phyloP scores from a whole-genome alignment of 2,888 invertebrate genomes.

The Nephrotoma guestfalica region DNA sequence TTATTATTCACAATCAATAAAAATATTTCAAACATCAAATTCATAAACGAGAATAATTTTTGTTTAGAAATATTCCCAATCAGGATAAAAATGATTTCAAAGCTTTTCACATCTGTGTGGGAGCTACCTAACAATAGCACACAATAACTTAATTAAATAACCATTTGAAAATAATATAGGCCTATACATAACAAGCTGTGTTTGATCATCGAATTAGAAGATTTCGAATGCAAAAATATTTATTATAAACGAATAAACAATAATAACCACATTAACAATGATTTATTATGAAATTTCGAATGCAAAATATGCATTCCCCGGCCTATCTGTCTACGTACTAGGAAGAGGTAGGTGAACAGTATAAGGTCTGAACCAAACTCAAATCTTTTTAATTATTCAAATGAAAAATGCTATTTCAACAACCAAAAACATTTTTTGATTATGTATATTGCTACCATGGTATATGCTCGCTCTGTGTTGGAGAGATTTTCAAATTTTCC shows the following conservation, averaged over 20 bases:
- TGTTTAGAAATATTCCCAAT: neutral
- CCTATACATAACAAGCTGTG: neutral
- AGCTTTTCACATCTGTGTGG: neutral
- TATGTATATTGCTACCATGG: too few relatives aligned
- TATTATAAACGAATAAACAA: neutral
- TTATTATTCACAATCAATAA: neutral
- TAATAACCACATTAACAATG: neutral
- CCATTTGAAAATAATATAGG: neutral
- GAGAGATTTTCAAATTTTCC: neutral
- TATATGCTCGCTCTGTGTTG: neutral
- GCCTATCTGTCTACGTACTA: too few relatives aligned
- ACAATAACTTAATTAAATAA: neutral
- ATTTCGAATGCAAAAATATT: neutral
- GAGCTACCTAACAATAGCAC: too few relatives aligned
- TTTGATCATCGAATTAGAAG: neutral
- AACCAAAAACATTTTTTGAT: neutral
- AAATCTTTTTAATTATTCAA: neutral
- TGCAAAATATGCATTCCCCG: too few relatives aligned
- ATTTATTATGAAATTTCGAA: too few relatives aligned
- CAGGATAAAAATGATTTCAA: neutral
- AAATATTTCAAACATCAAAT: neutral
- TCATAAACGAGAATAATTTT: neutral
- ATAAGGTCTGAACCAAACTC: neutral
- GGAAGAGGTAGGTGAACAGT: neutral
- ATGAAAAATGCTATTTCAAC: neutral